Evolutionary conservation across 2,113 vertebrate species (phyloP).

Genomic region (Pseudorectes ferrugineus): DNA sequence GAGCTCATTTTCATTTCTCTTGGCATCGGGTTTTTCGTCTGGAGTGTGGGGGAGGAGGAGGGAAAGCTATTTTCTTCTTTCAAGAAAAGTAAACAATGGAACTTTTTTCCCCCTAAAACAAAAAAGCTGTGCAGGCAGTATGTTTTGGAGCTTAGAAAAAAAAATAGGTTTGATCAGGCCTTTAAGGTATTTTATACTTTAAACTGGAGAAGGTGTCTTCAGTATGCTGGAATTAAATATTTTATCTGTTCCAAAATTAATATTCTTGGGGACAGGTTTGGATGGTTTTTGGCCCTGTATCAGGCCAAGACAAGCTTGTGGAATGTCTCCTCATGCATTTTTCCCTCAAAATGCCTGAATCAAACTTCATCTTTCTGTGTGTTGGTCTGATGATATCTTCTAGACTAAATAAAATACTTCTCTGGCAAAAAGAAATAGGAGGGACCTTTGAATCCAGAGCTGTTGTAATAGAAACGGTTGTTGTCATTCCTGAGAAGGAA

Average conservation of each 20-base stretch:
- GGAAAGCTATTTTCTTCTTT: neutral
- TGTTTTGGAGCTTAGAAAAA: neutral
- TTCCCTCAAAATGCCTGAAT: neutral
- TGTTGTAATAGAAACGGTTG: neutral
- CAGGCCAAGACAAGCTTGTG: neutral
- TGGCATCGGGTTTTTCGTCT: neutral
- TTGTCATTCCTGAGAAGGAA: neutral
- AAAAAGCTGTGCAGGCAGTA: neutral
- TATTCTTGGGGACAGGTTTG: neutral
- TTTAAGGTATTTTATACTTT: neutral
- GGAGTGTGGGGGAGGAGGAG: neutral
- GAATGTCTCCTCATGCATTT: neutral
- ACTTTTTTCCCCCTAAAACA: neutral
- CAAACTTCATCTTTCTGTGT: neutral
- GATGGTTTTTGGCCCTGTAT: neutral
- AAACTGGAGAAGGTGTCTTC: neutral
- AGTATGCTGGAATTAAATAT: neutral
- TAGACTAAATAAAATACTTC: neutral
- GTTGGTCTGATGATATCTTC: neutral
- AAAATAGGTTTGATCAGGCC: neutral
- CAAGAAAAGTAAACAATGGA: neutral
- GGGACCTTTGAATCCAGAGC: neutral
- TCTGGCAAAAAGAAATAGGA: neutral
- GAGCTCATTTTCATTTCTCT: neutral
- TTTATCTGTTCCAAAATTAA: neutral